Conservation (phyloP, 2,113 vertebrate species). For the Clarias gariepinus region DNA sequence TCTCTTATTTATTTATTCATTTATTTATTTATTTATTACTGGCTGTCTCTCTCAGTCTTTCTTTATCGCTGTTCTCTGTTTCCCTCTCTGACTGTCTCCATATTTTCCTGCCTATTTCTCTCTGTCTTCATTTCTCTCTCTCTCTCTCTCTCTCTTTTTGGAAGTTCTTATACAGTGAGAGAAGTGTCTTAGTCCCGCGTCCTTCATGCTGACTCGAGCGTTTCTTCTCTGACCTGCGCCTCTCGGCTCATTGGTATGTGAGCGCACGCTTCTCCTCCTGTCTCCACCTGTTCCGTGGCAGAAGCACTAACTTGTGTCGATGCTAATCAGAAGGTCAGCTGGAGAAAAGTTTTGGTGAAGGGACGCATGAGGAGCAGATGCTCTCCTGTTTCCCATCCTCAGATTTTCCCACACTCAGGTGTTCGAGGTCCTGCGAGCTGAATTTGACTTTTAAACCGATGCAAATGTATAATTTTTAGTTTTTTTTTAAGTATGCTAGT, state of each 20-base stretch:
- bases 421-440: background rate
- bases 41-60: conserved; percentile 38
- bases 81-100: conserved; percentile 32
- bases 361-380: conserved; percentile 27
- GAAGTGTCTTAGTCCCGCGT: conserved; percentile 59
- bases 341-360: background rate
- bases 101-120: background rate
- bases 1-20: too few species aligned
- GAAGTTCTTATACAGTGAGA: conserved; percentile 49
- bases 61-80: too few species aligned
- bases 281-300: background rate
- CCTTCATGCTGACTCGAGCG: conserved; percentile 56
- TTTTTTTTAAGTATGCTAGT: background rate
- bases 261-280: background rate
- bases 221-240: conserved; percentile 19
- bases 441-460: conserved; percentile 30
- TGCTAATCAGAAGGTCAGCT: conserved; percentile 37
- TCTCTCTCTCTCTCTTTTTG: conserved; percentile 39
- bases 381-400: conserved; percentile 10
- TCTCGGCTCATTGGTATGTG: conserved; percentile 1
- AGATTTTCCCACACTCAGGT: conserved; percentile 24
- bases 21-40: too few species aligned
- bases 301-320: conserved; percentile 1
- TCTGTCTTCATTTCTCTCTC: background rate
- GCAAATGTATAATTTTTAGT: background rate